Conservation (phyloP, 2,888 invertebrate species). For the Tetropium fuscum region DNA sequence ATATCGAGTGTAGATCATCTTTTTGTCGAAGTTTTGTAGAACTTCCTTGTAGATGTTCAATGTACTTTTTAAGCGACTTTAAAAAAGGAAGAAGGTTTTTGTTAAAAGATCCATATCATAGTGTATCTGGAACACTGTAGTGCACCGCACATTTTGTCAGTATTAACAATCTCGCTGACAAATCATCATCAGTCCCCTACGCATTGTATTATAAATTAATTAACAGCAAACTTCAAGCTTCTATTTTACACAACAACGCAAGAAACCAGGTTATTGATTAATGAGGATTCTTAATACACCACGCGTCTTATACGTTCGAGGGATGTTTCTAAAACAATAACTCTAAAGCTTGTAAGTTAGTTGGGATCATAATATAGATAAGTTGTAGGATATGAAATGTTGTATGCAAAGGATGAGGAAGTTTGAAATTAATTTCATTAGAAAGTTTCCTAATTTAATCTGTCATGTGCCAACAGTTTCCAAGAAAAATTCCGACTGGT, state of each 20-base stretch:
- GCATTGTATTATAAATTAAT: too few species aligned
- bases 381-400: conserved; percentile 55
- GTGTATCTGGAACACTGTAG: too few species aligned
- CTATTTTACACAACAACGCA: conserved; percentile 31
- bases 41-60: too few species aligned
- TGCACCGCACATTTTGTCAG: too few species aligned
- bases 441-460: conserved; percentile 63
- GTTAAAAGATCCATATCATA: too few species aligned
- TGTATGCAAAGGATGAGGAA: conserved; percentile 58
- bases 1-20: too few species aligned
- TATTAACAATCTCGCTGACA: too few species aligned
- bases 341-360: conserved; percentile 34
- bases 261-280: conserved; percentile 43
- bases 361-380: conserved; percentile 43
- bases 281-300: conserved; percentile 42
- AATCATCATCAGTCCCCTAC: too few species aligned
- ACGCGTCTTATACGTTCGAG: conserved; percentile 37
- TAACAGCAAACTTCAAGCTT: background rate
- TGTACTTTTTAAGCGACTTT: too few species aligned
- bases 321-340: conserved; percentile 41
- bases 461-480: conserved; percentile 62
- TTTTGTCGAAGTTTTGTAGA: too few species aligned
- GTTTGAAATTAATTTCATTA: conserved; percentile 63
- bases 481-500: conserved; percentile 52
- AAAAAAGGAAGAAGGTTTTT: too few species aligned